A percentile compares a stretch with the other conserved stretches of the same genome.
Evolutionary conservation across 2,888 invertebrate genomes (phyloP).

Genomic region (Hetaerina titia): DNA sequence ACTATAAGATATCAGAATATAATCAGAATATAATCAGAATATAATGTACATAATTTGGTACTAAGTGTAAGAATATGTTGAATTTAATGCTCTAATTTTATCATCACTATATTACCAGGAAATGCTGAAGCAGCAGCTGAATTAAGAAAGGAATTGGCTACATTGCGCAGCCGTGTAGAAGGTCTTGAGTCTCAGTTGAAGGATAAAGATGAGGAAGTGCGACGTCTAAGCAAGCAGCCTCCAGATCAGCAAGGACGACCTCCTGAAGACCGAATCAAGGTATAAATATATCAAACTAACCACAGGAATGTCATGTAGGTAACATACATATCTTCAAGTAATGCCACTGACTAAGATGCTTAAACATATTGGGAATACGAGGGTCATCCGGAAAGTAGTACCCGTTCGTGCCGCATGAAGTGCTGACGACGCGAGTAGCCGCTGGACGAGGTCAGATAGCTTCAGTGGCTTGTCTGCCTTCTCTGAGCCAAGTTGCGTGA

Average conservation of each 20-base stretch:
- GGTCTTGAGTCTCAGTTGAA: slow-evolving; percentile 90
- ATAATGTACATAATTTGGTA: neutral
- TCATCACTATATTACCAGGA: slow-evolving; percentile 74
- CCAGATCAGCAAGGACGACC: slow-evolving; percentile 70
- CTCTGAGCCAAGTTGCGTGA: too few species aligned
- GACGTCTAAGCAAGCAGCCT: slow-evolving; percentile 77
- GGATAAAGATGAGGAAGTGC: slow-evolving; percentile 90
- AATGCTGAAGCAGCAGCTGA: slow-evolving; percentile 87
- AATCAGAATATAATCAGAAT: neutral
- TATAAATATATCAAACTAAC: slow-evolving; percentile 69
- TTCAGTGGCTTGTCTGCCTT: too few species aligned
- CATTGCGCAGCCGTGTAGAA: slow-evolving; percentile 89
- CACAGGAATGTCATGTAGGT: neutral
- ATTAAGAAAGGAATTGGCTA: slow-evolving; percentile 85
- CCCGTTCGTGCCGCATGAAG: too few species aligned
- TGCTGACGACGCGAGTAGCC: too few species aligned
- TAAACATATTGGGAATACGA: too few species aligned
- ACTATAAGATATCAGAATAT: too few species aligned
- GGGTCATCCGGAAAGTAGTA: too few species aligned
- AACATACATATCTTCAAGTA: too few species aligned
- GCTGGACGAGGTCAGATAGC: too few species aligned
- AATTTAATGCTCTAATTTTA: neutral
- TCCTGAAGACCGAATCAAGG: slow-evolving; percentile 75
- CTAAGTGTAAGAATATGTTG: neutral
- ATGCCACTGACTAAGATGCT: too few species aligned